Conservation (phyloP, 2,113 vertebrate genomes). For the Petaurus breviceps region DNA sequence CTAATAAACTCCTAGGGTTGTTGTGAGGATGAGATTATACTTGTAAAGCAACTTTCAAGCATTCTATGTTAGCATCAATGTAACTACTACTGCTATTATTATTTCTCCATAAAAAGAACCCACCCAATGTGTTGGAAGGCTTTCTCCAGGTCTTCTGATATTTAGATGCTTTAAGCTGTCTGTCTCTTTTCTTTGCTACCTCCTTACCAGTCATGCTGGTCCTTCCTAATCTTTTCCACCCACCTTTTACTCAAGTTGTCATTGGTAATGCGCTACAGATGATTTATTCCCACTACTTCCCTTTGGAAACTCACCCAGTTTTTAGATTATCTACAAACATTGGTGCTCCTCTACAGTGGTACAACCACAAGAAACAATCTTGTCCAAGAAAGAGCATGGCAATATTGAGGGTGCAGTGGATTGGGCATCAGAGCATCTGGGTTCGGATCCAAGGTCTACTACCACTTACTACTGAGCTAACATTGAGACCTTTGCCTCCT, state of each 20-base stretch:
- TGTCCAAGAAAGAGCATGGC: background rate
- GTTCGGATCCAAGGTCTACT: background rate
- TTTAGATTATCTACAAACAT: background rate
- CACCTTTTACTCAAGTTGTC: background rate
- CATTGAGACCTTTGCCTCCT: background rate
- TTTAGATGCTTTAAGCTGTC: background rate
- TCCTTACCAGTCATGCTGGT: background rate
- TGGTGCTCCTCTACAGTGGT: too few species aligned
- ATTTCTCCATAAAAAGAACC: too few species aligned
- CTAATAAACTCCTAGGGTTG: background rate
- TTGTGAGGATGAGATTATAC: background rate
- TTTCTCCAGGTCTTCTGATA: background rate
- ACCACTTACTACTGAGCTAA: background rate
- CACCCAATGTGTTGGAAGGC: background rate
- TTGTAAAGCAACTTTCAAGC: background rate
- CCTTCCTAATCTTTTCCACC: background rate
- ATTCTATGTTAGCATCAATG: background rate
- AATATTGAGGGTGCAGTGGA: background rate
- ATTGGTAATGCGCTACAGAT: background rate
- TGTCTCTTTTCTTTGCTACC: background rate
- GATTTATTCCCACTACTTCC: background rate
- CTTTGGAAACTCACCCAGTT: background rate
- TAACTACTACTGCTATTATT: background rate
- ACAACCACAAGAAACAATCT: too few species aligned
- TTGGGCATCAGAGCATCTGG: background rate